Percentiles rank a stretch among this genome's conserved stretches.
Evolutionary conservation across 2,797 vertebrate genomes (phyloP).

Genomic region (Tenualosa thibaudeaui): DNA sequence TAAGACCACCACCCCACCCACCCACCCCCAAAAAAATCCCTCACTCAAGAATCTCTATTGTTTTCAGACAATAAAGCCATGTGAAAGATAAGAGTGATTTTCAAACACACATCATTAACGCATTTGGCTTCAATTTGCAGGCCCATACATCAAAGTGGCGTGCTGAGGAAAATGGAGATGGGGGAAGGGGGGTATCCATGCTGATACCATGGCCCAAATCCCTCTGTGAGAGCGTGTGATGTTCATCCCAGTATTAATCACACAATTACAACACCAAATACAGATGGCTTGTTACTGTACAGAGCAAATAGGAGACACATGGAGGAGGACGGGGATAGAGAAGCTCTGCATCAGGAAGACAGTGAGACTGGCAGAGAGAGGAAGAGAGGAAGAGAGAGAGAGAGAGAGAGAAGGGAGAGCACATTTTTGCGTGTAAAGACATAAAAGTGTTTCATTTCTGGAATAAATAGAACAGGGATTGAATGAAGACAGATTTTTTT

Average conservation of each 20-base stretch:
- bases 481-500: constrained; percentile 55
- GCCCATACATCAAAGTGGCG: constrained; percentile 54
- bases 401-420: not conserved
- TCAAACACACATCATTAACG: constrained; percentile 55
- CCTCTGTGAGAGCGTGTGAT: constrained; percentile 52
- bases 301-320: constrained; percentile 61
- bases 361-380: not conserved
- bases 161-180: not conserved
- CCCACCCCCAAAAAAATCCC: not conserved
- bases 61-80: constrained; percentile 47
- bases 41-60: constrained; percentile 37
- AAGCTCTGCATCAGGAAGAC: constrained; percentile 30
- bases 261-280: constrained; percentile 56
- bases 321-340: constrained; percentile 41
- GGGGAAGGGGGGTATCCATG: constrained; percentile 20
- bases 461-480: constrained; percentile 57
- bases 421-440: constrained; percentile 51
- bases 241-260: constrained; percentile 61
- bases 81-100: constrained; percentile 56
- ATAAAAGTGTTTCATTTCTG: constrained; percentile 58
- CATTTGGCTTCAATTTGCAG: constrained; percentile 59
- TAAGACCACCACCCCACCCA: not conserved
- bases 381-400: not conserved
- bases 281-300: constrained; percentile 56
- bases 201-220: constrained; percentile 50